These are phyloP conservation scores for Caenorhabditis angaria DNA, from an alignment of 2,888 invertebrate species.

Conservation along the genomic window DNA sequence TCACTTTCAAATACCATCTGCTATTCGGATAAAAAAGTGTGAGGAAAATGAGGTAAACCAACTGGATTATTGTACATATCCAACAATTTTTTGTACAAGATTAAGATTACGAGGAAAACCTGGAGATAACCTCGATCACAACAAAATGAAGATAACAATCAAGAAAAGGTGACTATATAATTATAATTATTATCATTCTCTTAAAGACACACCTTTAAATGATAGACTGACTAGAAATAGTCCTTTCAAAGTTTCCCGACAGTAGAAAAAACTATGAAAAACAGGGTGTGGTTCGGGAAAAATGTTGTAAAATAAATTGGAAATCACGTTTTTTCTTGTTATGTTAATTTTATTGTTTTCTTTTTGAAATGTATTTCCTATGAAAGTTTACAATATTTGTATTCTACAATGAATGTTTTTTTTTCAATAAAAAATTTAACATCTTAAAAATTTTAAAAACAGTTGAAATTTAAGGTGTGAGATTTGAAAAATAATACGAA, in stretches of 20 bases:
- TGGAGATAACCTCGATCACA: neutral
- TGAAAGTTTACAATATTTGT: too few species aligned
- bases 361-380: neutral
- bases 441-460: too few species aligned
- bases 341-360: neutral
- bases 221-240: neutral
- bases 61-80: too few species aligned
- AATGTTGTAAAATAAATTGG: neutral
- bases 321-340: neutral
- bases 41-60: too few species aligned
- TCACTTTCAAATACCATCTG: too few species aligned
- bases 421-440: too few species aligned
- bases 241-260: neutral
- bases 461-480: too few species aligned
- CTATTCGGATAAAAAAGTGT: too few species aligned
- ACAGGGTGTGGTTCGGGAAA: conserved; percentile 4
- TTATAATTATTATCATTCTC: neutral
- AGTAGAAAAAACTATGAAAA: neutral
- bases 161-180: neutral
- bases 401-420: too few species aligned
- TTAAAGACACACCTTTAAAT: neutral
- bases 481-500: too few species aligned
- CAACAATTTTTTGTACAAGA: too few species aligned
- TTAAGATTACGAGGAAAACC: neutral
- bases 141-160: neutral